Conservation (phyloP, 2,797 vertebrate genomes). For the Manis crassicaudata region DNA sequence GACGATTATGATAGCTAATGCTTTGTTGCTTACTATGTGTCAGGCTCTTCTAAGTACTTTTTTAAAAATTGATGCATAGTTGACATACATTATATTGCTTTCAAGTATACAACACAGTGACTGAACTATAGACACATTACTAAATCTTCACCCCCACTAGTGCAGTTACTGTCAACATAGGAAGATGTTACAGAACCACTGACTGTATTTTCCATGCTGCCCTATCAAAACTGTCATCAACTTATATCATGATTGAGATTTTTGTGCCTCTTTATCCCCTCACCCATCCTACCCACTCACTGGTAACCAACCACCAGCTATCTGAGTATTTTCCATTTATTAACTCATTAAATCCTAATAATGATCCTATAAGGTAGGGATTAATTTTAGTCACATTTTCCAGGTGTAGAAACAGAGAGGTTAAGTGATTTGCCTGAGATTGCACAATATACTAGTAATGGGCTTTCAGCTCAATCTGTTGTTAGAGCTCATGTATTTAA, state of each 20-base stretch:
- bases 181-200: too few species aligned
- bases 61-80: background rate
- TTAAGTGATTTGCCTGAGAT: slow-evolving; percentile 27
- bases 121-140: too few species aligned
- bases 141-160: too few species aligned
- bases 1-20: slow-evolving; percentile 6
- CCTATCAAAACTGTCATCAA: too few species aligned
- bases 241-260: too few species aligned
- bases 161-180: too few species aligned
- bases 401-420: slow-evolving; percentile 49
- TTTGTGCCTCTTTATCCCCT: too few species aligned
- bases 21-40: background rate
- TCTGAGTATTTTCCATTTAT: slow-evolving; percentile 45
- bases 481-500: background rate
- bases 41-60: slow-evolving; percentile 44
- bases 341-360: slow-evolving; percentile 61
- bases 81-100: too few species aligned
- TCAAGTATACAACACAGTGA: too few species aligned
- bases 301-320: too few species aligned
- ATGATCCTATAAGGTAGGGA: slow-evolving; percentile 3
- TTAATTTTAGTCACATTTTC: slow-evolving; percentile 50
- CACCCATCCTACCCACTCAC: too few species aligned
- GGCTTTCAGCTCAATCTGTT: slow-evolving; percentile 7
- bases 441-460: background rate
- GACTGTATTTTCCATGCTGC: too few species aligned